Evolutionary conservation across 1,140 invertebrate genomes (phyloP), one percentile per base, ranked within the genome.

Genomic region (Parapsyche elsis): DNA sequence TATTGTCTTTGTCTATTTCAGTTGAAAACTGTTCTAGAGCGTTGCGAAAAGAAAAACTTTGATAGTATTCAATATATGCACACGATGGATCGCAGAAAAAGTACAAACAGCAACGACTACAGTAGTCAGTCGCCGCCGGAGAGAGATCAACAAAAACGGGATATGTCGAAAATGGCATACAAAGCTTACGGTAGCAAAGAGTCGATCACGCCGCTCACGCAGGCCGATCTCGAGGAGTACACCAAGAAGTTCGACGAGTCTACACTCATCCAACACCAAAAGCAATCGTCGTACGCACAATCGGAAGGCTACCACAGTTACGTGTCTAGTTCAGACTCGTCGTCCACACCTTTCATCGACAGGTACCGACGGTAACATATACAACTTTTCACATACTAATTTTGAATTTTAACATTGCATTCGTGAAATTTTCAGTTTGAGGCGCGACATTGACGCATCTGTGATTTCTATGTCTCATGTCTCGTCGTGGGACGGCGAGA

Each of bases 301-400:
- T 94, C 93, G 23, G 94, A 95, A 88, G 94, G 94, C 12, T 95
- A 95, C 85, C 94, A 95, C 85, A 94, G 93, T 86, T 95, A 94
- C 86, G 94, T 94, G 23, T 95, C 93, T 78, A 95, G 92, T 84
- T 94, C 92, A 46, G 95, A 93, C 87, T 95, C 93, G 5, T 93
- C 92, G 19, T 94, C 93, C 12, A 95, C 94, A 5, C 94, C 94
- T 12, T 94, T 95, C 85, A 86, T 95, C 78, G 94, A 96, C 85
- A 91, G 92, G 91, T 92, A 86, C n/a, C n/a, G n/a, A n/a, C n/a
- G n/a, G n/a, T n/a, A n/a, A n/a, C n/a, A n/a, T n/a, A n/a, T n/a
- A n/a, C n/a, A n/a, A n/a, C n/a, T n/a, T n/a, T n/a, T n/a, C n/a
- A n/a, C 30, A 38, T 38, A 38, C 30, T 4, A 38, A 38, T 38